Percentiles rank a stretch among this genome's conserved stretches.
Evolutionary conservation across 2,888 invertebrate species (phyloP).

Genomic region (Melipona bicolor): DNA sequence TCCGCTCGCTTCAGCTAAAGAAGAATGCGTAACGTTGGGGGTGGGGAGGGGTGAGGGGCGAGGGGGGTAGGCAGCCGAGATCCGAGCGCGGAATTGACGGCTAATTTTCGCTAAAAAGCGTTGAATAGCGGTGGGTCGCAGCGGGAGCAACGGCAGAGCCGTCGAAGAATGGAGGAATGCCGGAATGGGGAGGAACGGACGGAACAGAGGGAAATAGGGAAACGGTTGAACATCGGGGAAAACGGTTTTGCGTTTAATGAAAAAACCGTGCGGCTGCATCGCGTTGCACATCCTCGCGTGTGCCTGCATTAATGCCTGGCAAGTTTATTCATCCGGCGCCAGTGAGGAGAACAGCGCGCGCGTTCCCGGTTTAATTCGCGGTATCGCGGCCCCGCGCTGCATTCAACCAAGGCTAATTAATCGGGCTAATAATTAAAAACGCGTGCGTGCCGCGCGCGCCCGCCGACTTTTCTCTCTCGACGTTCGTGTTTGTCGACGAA

Average conservation of each 20-base stretch:
- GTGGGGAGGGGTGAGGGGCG: too few relatives aligned
- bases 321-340: conserved; percentile 64
- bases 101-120: conserved; percentile 58
- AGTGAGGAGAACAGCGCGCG: conserved; percentile 32
- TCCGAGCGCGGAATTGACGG: conserved; percentile 39
- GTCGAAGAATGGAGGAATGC: conserved; percentile 34
- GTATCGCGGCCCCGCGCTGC: conserved; percentile 43
- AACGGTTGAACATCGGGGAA: conserved; percentile 46
- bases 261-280: conserved; percentile 33
- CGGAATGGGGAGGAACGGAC: conserved; percentile 5
- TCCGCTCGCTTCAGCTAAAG: background rate
- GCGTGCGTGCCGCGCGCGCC: conserved; percentile 17
- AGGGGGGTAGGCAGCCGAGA: background rate
- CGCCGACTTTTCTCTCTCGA: conserved; percentile 14
- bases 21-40: conserved; percentile 17
- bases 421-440: conserved; percentile 68
- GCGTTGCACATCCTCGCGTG: conserved; percentile 27
- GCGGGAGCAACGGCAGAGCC: conserved; percentile 33
- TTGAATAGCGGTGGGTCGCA: conserved; percentile 50
- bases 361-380: conserved; percentile 45
- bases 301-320: conserved; percentile 52
- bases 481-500: background rate
- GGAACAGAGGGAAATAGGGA: conserved; percentile 27
- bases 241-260: conserved; percentile 54
- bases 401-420: conserved; percentile 67